Conservation (phyloP, 2,113 vertebrate genomes). For the Thermophis baileyi region DNA sequence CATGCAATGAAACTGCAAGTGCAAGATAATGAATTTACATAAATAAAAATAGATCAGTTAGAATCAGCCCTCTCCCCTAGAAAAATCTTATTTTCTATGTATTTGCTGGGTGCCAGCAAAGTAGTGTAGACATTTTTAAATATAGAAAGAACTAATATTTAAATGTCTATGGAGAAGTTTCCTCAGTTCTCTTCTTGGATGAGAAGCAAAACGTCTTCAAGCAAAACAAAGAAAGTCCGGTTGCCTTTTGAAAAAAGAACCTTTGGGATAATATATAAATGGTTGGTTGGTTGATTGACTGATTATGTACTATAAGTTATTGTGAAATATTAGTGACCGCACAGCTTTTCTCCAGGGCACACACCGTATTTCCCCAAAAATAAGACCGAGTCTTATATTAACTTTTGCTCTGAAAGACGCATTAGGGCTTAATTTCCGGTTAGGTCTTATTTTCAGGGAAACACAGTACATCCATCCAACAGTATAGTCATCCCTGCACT, state of each 20-base stretch:
- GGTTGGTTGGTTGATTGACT: not conserved
- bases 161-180: not conserved
- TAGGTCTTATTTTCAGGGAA: no score
- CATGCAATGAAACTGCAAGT: not conserved
- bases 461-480: not conserved
- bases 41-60: not conserved
- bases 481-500: not conserved
- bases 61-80: not conserved
- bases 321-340: not conserved
- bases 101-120: not conserved
- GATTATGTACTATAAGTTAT: not conserved
- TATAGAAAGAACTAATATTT: not conserved
- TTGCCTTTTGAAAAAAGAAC: not conserved
- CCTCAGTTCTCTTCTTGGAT: no score
- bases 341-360: not conserved
- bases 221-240: not conserved
- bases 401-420: no score
- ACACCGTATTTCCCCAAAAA: not conserved
- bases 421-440: no score
- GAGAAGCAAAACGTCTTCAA: no score
- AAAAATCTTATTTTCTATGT: not conserved
- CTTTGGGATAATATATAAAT: not conserved
- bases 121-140: not conserved
- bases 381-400: no score
- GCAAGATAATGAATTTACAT: not conserved